Conservation (phyloP, 92 coral and sea anemone species). For the Porites cylindrica region DNA sequence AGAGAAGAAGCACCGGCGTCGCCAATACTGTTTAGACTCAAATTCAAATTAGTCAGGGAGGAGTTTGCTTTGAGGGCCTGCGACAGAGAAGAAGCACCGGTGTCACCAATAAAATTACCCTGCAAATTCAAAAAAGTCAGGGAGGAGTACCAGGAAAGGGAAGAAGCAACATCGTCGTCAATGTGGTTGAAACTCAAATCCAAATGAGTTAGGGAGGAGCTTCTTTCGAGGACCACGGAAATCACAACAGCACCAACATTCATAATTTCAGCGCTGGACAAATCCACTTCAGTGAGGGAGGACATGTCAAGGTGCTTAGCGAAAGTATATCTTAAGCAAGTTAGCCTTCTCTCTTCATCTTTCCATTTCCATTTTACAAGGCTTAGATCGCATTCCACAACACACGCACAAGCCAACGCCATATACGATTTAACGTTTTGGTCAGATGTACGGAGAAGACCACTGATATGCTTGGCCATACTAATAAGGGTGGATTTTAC, state of each 20-base stretch:
- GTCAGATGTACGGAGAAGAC: neutral
- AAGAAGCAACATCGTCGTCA: too few relatives aligned
- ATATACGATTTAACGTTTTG: neutral
- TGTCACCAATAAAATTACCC: too few relatives aligned
- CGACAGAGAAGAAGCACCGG: too few relatives aligned
- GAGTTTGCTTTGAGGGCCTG: too few relatives aligned
- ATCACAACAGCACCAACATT: too few relatives aligned
- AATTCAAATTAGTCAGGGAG: neutral
- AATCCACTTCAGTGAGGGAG: too few relatives aligned
- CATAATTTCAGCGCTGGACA: too few relatives aligned
- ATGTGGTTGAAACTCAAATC: neutral
- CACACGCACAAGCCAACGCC: neutral
- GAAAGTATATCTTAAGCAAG: neutral
- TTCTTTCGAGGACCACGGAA: too few relatives aligned
- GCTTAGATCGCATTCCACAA: neutral
- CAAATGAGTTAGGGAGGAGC: neutral
- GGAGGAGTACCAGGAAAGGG: too few relatives aligned
- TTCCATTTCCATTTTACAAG: too few relatives aligned
- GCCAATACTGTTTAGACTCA: neutral
- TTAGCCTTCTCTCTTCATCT: too few relatives aligned
- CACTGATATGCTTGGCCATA: neutral
- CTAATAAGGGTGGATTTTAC: neutral
- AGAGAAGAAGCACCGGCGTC: neutral
- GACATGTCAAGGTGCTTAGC: neutral
- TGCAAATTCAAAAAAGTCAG: too few relatives aligned